Conservation (phyloP, 2,888 invertebrate genomes). For the Ferrisia virgata region DNA sequence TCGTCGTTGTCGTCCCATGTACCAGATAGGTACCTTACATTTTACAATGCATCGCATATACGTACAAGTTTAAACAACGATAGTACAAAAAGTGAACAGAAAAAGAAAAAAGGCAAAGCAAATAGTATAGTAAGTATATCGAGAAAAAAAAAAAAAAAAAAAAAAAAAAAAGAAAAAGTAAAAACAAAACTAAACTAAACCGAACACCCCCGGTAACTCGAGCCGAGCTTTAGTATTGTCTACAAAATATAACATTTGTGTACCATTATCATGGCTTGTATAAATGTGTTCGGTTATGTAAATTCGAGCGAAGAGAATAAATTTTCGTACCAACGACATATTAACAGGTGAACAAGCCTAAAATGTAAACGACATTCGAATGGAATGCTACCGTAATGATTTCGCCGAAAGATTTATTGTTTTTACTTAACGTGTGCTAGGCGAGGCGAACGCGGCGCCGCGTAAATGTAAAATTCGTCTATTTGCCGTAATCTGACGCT, state of each 20-base stretch:
- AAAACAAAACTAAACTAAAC: not conserved
- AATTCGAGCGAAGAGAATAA: conserved; percentile 18
- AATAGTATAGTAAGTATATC: not conserved
- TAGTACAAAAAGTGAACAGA: too few relatives aligned
- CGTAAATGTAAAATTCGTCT: conserved; percentile 24
- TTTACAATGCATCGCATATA: too few relatives aligned
- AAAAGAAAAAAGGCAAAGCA: too few relatives aligned
- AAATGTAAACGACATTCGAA: conserved; percentile 29
- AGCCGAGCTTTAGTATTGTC: not conserved
- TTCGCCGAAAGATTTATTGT: conserved; percentile 23
- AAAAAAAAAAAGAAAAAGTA: not conserved
- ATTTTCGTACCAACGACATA: conserved; percentile 33
- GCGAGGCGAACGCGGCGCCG: not conserved
- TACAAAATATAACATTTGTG: conserved; percentile 22
- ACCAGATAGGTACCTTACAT: too few relatives aligned
- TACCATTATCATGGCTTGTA: conserved; percentile 18
- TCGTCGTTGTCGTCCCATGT: not conserved
- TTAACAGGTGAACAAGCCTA: conserved; percentile 29
- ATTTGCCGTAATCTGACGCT: conserved; percentile 3
- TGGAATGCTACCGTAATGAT: conserved; percentile 29
- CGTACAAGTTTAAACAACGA: too few relatives aligned
- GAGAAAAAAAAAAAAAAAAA: not conserved
- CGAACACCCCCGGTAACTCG: not conserved
- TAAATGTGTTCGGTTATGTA: conserved; percentile 29
- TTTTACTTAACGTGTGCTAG: not conserved